Conservation (phyloP, 2,797 vertebrate genomes). For the Hippocampus kuda region DNA sequence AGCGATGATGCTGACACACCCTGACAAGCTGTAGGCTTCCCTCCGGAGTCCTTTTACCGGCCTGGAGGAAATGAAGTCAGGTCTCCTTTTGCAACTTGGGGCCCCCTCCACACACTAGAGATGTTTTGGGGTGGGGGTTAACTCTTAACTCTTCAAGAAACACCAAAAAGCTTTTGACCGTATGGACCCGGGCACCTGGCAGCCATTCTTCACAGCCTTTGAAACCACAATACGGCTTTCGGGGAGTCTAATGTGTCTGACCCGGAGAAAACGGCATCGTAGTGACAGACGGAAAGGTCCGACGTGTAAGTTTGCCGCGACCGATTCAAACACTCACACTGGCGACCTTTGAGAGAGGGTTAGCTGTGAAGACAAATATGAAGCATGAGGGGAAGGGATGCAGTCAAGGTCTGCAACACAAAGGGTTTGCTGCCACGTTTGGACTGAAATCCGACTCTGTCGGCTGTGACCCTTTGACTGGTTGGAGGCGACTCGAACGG, state of each 20-base stretch:
- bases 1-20: slow-evolving; percentile 45
- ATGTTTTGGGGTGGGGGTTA: slow-evolving; percentile 26
- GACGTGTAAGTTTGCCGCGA: slow-evolving; percentile 37
- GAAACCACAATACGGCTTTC: slow-evolving; percentile 21
- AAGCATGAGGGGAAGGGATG: slow-evolving; percentile 1
- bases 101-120: slow-evolving; percentile 33
- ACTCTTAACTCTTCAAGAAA: neutral
- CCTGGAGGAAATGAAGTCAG: slow-evolving; percentile 61
- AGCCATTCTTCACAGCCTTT: slow-evolving; percentile 55
- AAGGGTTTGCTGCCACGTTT: slow-evolving; percentile 34
- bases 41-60: slow-evolving; percentile 23
- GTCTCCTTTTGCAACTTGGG: slow-evolving; percentile 48
- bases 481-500: too few species aligned
- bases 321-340: slow-evolving; percentile 43
- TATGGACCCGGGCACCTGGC: slow-evolving; percentile 45
- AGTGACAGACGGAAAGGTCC: slow-evolving; percentile 43
- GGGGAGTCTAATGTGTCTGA: slow-evolving; percentile 35
- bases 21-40: slow-evolving; percentile 37
- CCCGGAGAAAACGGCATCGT: slow-evolving; percentile 32
- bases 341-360: slow-evolving; percentile 30
- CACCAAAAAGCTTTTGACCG: slow-evolving; percentile 21
- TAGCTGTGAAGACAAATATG: slow-evolving; percentile 18
- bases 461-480: too few species aligned
- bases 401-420: slow-evolving; percentile 21
- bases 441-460: slow-evolving; percentile 35